A percentile compares a stretch with the other conserved stretches of the same genome.
Evolutionary conservation across 2,797 vertebrate species (phyloP).

Genomic region (Otus scops): DNA sequence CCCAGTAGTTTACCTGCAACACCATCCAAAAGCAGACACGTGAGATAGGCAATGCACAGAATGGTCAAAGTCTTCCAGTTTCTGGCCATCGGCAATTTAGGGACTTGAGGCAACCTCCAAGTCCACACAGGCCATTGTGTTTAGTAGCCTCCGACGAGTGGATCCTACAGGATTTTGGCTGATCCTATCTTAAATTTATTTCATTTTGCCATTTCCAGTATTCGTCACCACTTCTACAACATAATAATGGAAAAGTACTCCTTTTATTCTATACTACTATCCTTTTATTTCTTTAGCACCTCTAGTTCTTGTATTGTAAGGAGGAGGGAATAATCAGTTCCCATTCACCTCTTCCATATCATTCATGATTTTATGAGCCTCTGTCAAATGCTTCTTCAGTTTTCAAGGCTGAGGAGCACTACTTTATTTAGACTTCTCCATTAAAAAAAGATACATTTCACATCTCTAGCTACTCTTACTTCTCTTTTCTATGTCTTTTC

Average conservation of each 20-base stretch:
- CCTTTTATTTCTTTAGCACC: not conserved
- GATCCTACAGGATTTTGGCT: not conserved
- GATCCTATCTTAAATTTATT: not conserved
- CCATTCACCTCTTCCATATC: not conserved
- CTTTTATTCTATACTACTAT: not conserved
- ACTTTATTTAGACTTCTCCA: not conserved
- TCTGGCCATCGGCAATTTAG: not conserved
- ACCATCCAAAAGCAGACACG: not conserved
- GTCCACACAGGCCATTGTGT: not conserved
- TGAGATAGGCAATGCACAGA: not conserved
- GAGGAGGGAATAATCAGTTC: not conserved
- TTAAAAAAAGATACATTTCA: not conserved
- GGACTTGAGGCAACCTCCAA: not conserved
- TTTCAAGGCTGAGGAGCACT: not conserved
- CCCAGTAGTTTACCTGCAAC: not conserved
- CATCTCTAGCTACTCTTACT: not conserved
- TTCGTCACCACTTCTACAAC: not conserved
- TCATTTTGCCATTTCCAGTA: not conserved
- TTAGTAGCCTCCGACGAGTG: not conserved
- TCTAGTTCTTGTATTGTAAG: not conserved
- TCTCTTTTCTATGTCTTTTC: not conserved
- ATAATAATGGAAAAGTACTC: not conserved
- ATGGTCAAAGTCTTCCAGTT: not conserved
- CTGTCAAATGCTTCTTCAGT: not conserved
- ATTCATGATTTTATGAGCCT: not conserved